phyloP scores from a whole-genome alignment of 2,888 invertebrate species.

The Clitarchus hookeri region DNA sequence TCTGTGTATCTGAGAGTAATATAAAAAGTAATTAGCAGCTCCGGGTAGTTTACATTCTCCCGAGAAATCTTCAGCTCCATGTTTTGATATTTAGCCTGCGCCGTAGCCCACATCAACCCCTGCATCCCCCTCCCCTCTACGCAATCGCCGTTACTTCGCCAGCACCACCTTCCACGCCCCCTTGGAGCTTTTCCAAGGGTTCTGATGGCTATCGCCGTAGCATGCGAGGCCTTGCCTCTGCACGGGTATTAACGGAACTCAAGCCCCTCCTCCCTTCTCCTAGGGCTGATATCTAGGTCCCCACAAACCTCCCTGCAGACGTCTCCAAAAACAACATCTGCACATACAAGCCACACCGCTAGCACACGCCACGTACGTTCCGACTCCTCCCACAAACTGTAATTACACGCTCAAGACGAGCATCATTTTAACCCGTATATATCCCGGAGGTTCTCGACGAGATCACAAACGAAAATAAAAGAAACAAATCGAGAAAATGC shows the following conservation, averaged over 20 bases:
- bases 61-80: constrained; percentile 25
- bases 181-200: neutral
- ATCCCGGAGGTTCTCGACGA: too few species aligned
- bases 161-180: neutral
- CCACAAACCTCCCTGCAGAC: neutral
- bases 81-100: constrained; percentile 22
- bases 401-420: too few species aligned
- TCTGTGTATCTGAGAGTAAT: constrained; percentile 12
- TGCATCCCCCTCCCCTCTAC: neutral
- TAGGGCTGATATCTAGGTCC: neutral
- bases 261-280: neutral
- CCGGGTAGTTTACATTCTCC: constrained; percentile 23
- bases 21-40: constrained; percentile 23
- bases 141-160: too few species aligned
- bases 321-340: neutral
- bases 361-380: neutral
- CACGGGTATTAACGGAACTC: neutral
- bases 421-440: too few species aligned
- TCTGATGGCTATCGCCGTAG: neutral
- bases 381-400: too few species aligned
- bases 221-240: neutral
- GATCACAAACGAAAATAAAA: too few species aligned
- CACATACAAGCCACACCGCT: neutral
- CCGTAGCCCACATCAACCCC: neutral
- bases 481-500: too few species aligned